These are phyloP conservation scores for Reticulitermes lucifugus DNA, from an alignment of 2,888 invertebrate species.

Conservation along the genomic window DNA sequence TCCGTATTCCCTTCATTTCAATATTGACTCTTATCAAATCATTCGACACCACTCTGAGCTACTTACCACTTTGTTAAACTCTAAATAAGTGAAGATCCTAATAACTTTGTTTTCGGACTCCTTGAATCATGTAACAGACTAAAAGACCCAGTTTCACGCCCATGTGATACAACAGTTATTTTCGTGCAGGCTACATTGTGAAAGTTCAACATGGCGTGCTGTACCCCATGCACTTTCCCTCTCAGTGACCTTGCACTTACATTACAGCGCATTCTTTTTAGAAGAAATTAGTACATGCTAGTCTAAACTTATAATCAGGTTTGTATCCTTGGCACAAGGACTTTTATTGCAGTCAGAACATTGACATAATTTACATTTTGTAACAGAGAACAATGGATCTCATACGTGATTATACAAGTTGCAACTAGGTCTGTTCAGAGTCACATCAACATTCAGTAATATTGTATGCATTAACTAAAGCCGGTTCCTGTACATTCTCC, in stretches of 20 bases:
- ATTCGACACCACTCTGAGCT: too few species aligned
- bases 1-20: too few species aligned
- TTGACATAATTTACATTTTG: not conserved
- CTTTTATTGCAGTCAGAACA: not conserved
- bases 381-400: not conserved
- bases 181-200: not conserved
- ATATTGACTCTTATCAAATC: too few species aligned
- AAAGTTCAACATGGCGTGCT: not conserved
- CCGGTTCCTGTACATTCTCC: too few species aligned
- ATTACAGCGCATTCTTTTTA: not conserved
- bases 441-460: not conserved
- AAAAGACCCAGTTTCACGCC: not conserved
- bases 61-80: too few species aligned
- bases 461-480: not conserved
- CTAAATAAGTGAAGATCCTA: too few species aligned
- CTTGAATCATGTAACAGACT: too few species aligned
- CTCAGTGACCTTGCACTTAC: slow-evolving; percentile 1
- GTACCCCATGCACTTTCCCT: not conserved
- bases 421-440: not conserved
- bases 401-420: not conserved
- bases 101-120: too few species aligned
- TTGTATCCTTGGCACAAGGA: not conserved
- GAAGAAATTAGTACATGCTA: not conserved
- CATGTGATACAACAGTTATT: too few species aligned
- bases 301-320: not conserved